phyloP scores from a whole-genome alignment of 1,140 invertebrate genomes.

The Panulirus ornatus region DNA sequence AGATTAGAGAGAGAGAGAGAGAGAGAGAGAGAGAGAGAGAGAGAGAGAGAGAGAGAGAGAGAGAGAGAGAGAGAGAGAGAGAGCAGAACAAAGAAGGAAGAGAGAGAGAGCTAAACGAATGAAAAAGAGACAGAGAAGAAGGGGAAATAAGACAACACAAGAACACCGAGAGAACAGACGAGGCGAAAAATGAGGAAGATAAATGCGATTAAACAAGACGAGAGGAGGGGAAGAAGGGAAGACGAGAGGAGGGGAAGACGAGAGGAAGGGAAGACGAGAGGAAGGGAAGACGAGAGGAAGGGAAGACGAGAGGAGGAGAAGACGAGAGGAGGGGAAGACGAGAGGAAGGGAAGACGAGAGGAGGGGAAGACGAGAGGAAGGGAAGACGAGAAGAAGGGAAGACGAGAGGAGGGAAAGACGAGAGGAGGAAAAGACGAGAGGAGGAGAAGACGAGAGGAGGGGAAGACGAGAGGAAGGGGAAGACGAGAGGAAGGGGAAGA shows the following conservation, averaged over 20 bases:
- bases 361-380: background rate
- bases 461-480: background rate
- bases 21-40: no score
- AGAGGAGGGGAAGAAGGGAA: background rate
- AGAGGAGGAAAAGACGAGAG: background rate
- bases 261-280: background rate
- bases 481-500: no score
- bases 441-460: background rate
- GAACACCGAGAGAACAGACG: no score
- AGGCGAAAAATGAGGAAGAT: background rate
- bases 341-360: background rate
- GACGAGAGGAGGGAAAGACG: background rate
- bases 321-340: background rate
- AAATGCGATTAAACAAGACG: no score
- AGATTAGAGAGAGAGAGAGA: no score
- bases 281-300: background rate
- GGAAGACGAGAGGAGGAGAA: background rate
- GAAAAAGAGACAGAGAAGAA: background rate
- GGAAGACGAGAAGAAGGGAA: background rate
- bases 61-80: conserved; percentile 37
- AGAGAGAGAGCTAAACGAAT: no score
- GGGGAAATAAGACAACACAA: no score
- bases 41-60: no score
- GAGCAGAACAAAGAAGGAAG: background rate
- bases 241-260: background rate